Percentiles rank a stretch among this genome's conserved stretches.
phyloP scores from a whole-genome alignment of 2,113 vertebrate species.

The Saguinus midas region DNA sequence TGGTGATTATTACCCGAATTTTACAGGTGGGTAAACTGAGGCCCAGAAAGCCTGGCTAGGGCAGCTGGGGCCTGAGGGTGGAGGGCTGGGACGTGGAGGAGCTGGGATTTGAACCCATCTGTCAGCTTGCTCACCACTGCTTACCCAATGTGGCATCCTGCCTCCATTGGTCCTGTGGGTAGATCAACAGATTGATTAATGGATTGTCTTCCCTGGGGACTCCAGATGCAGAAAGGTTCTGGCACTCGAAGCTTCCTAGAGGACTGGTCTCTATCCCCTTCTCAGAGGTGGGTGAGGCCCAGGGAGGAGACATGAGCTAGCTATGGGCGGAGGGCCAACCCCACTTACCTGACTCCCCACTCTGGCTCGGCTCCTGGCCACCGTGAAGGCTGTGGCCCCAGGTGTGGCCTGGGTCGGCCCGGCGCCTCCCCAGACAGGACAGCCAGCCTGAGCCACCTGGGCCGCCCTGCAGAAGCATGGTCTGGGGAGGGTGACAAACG shows the following conservation, averaged over 20 bases:
- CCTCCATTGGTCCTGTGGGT: neutral
- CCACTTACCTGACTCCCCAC: too few species aligned
- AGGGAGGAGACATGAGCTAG: fast-evolving
- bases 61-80: neutral
- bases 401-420: neutral
- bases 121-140: neutral
- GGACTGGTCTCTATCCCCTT: neutral
- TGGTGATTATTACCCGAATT: fast-evolving
- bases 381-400: neutral
- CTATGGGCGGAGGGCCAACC: fast-evolving
- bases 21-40: neutral
- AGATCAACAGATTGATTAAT: too few species aligned
- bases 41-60: too few species aligned
- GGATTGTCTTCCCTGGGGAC: neutral
- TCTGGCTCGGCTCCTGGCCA: neutral
- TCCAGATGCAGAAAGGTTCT: neutral
- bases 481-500: neutral
- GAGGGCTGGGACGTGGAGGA: neutral
- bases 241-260: neutral
- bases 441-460: neutral
- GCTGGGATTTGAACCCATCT: neutral
- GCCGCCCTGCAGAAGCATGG: neutral
- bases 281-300: neutral
- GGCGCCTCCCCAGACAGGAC: neutral
- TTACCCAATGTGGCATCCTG: too few species aligned